Base-by-base conservation (phyloP, 2,113 vertebrate genomes). In the Cinclus cinclus region DNA sequence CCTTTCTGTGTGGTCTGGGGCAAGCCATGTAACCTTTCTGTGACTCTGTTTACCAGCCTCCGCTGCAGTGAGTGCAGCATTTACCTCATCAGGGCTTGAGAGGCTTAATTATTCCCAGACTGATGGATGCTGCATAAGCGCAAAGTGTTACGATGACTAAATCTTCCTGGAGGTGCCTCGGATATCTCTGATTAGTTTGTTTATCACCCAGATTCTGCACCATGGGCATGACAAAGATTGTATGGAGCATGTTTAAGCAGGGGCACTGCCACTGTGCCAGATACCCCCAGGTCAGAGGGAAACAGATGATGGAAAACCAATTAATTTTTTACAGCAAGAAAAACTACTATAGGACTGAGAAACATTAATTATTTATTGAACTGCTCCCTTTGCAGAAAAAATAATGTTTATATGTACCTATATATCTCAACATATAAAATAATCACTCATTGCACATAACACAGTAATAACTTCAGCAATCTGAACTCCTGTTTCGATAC, bases 281-380 rank as follows among this genome's bases (percentile, higher is more conserved):
- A 97, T 97, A 87, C 97, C 97, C 97, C 31, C 44, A 42, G 96
- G 97, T 96, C 96, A 95, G 86, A 94, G 75, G 67, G 95, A 97
- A 96, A 94, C 52, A 95, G 96, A 97, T 97, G 97, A 98, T 97
- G 96, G 97, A 97, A 98, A 97, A 92, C 96, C 97, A 98, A 98
- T 98, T 98, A 98, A 97, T 97, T 97, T 98, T 97, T 97, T 97
- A 97, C 95, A 97, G 89, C 41, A 19, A 75, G 94, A 97, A 96
- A 98, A 98, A 98, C 93, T 97, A 95, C 98, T 97, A 96, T 71
- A 76, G 95, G 96, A 97, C 97, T 97, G 97, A 96, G 96, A 97
- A 95, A 92, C 95, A 96, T 98, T 97, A 98, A 98, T 98, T 98
- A 98, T 98, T 98, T 98, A 98, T 97, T 94, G 93, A 98, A 96